Percentiles rank a stretch among this genome's conserved stretches.
These are phyloP conservation scores for Cerastis rubricosa DNA, from an alignment of 2,888 invertebrate genomes.

Conservation along the genomic window DNA sequence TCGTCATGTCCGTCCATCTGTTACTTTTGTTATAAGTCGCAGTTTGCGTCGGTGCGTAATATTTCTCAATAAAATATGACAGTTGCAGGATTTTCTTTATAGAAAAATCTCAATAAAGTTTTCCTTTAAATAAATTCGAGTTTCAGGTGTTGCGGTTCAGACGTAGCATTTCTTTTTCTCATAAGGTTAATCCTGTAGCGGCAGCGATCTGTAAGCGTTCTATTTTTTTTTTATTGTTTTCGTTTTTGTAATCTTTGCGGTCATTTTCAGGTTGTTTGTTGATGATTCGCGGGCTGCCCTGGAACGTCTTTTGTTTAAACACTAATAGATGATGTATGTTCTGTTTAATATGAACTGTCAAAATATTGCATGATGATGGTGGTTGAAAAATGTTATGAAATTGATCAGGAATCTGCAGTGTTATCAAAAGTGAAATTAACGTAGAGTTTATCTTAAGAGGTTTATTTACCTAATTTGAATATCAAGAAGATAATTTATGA, in stretches of 20 bases:
- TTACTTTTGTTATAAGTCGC: slow-evolving; percentile 42
- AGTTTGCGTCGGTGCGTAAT: slow-evolving; percentile 42
- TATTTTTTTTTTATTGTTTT: background rate
- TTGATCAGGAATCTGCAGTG: background rate
- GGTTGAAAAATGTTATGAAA: background rate
- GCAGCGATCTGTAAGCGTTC: background rate
- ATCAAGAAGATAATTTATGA: slow-evolving; percentile 37
- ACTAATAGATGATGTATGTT: background rate
- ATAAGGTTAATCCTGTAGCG: background rate
- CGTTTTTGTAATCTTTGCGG: background rate
- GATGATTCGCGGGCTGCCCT: background rate
- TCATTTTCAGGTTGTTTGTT: background rate
- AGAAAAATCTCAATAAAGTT: background rate
- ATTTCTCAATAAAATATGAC: slow-evolving; percentile 39
- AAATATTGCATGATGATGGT: background rate
- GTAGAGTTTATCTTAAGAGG: background rate
- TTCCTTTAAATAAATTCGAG: background rate
- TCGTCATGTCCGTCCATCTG: slow-evolving; percentile 60
- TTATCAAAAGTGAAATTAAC: slow-evolving; percentile 12
- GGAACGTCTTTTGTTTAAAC: background rate
- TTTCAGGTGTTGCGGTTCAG: background rate
- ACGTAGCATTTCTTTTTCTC: background rate
- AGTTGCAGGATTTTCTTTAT: slow-evolving; percentile 11
- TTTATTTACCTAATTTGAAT: slow-evolving; percentile 6
- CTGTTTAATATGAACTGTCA: background rate